These are phyloP conservation scores for Rousettus madagascariensis DNA, from an alignment of 2,797 vertebrate genomes.

Conservation along the genomic window DNA sequence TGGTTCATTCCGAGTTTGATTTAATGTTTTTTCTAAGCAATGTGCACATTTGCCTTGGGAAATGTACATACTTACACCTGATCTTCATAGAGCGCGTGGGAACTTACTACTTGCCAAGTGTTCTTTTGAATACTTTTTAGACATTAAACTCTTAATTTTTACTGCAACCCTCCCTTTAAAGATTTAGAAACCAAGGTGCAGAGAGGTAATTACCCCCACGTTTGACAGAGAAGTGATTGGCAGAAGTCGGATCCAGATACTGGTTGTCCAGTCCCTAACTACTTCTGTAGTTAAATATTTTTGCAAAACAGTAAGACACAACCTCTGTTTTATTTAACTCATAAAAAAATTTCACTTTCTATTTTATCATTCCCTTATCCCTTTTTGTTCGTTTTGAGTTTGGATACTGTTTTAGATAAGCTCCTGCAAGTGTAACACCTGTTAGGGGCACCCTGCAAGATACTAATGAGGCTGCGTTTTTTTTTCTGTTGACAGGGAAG, in stretches of 20 bases:
- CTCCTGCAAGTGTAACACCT: not conserved
- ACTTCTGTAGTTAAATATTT: not conserved
- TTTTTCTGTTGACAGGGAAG: conserved; percentile 80
- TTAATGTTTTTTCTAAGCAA: not conserved
- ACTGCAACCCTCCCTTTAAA: not conserved
- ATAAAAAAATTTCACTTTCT: not conserved
- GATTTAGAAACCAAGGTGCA: not conserved
- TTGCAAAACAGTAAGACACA: not conserved
- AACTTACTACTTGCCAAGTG: not conserved
- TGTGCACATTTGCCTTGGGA: not conserved
- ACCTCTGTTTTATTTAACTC: not conserved
- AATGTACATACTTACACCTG: not conserved
- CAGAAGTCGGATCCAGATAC: not conserved
- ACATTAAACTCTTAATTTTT: not conserved
- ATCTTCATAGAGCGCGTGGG: not conserved
- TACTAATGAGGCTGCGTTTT: not conserved
- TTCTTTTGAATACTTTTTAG: not conserved
- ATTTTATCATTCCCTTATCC: not conserved
- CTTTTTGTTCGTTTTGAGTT: not conserved
- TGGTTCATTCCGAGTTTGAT: not conserved
- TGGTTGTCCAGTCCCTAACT: not conserved
- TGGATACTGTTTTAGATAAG: not conserved
- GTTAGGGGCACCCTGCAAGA: not conserved
- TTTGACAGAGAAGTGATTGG: not conserved
- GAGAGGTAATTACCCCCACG: not conserved